phyloP scores from a whole-genome alignment of 2,113 vertebrate species.

The Zosterops japonicus region DNA sequence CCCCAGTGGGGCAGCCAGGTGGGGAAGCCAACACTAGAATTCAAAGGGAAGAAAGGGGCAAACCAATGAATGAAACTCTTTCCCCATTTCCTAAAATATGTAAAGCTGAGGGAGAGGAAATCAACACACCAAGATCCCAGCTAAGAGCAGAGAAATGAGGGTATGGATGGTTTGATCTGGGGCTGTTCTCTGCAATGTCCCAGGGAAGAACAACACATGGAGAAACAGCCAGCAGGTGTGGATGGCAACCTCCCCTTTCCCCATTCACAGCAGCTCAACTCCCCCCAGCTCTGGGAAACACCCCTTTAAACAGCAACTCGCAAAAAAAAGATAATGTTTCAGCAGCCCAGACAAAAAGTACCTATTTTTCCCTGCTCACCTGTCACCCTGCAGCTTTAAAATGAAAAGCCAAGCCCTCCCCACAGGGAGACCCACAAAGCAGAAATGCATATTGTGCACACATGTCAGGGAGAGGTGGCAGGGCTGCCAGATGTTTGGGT shows the following conservation, averaged over 20 bases:
- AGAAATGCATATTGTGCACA: neutral
- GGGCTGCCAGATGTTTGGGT: conserved; percentile 51
- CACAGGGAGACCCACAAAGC: neutral
- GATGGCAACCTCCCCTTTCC: neutral
- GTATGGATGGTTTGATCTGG: neutral
- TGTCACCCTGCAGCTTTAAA: neutral
- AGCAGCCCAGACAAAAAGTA: neutral
- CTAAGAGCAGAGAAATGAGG: neutral
- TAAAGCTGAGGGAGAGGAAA: neutral
- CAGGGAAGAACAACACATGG: neutral
- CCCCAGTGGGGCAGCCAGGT: neutral
- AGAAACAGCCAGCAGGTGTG: neutral
- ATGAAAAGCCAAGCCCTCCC: neutral
- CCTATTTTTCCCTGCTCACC: conserved; percentile 6
- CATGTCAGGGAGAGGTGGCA: neutral
- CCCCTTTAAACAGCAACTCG: neutral
- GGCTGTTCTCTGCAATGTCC: neutral
- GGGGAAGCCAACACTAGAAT: neutral
- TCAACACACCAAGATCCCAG: neutral
- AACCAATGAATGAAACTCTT: neutral
- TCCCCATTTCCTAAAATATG: neutral
- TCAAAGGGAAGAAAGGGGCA: neutral
- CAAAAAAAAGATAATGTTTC: conserved; percentile 11
- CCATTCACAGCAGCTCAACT: neutral
- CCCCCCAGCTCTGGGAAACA: neutral